Evolutionary conservation across 2,113 vertebrate species (phyloP).

Genomic region (Coreoperca whiteheadi): DNA sequence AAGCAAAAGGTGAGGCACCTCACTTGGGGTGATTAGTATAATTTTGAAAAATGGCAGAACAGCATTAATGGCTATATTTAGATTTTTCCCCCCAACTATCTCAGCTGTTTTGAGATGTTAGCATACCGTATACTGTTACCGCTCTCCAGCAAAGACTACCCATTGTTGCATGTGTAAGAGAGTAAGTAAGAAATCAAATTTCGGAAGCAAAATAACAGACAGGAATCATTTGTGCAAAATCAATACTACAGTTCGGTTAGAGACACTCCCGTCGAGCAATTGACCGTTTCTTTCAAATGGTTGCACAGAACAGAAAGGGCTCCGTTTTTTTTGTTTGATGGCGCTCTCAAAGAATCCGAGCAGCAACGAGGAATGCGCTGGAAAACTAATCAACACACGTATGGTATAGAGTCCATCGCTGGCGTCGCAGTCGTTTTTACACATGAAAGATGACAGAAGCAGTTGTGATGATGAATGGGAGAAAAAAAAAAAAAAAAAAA

Average conservation of each 20-base stretch:
- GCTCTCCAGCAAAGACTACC: too few species aligned
- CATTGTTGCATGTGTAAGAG: too few species aligned
- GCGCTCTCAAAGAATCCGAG: not conserved
- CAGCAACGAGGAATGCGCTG: not conserved
- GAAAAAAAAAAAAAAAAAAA: too few species aligned
- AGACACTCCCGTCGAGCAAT: not conserved
- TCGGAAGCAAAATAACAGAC: not conserved
- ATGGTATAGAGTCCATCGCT: too few species aligned
- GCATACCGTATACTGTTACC: too few species aligned
- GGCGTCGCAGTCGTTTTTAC: not conserved
- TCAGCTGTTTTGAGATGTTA: not conserved
- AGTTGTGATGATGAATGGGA: not conserved
- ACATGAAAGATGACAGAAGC: not conserved
- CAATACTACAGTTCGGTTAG: not conserved
- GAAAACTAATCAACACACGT: not conserved
- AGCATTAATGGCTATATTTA: too few species aligned
- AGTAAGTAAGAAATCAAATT: not conserved
- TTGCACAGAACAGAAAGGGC: too few species aligned
- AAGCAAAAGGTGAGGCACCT: not conserved
- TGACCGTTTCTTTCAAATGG: not conserved
- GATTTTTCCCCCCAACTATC: not conserved
- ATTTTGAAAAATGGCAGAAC: conserved; percentile 18
- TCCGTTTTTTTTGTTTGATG: not conserved
- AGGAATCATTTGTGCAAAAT: not conserved
- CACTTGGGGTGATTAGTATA: not conserved